Evolutionary conservation across 2,888 invertebrate species (phyloP), one percentile per base, ranked within the genome.

Genomic region (Eupeodes latifasciatus): DNA sequence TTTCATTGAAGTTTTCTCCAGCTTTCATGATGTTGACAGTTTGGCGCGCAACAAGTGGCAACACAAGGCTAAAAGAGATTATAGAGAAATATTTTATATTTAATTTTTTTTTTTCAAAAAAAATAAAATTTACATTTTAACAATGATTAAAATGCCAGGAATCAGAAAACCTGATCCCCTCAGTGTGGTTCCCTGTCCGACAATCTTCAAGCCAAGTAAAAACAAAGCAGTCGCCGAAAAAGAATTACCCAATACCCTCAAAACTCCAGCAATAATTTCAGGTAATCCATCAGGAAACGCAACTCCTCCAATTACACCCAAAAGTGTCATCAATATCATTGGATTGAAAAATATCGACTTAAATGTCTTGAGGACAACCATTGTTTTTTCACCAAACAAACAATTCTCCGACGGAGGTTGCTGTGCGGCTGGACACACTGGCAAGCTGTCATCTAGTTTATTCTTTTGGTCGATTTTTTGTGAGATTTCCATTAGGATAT

Each of bases 171-270:
- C 96, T 49, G 96, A 95, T 1, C 98, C 97, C 91, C 95, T 95
- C 14, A 98, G 93, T 85, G 96, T 96, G 89, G 96, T 96, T 74
- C 98, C 96, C 93, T 98, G 98, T 7, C 98, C 98, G 14, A 98
- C 98, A 96, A 99, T 98, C 92, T 97, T 96, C 53, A 98, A 94
- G 0, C 99, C 99, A 27, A 99, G 94, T 76, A 98, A 94, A 93
- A 99, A 99, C 47, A 99, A 94, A 0, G 99, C 98, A 62, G 97
- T 96, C 1, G 98, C 98, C 44, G 98, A 97, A 93, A 98, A 99
- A 9, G 99, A 97, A 91, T 96, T 95, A 0, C 98, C 98, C 91
- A 98, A 95, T 4, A 96, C 96, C 95, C 96, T 95, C 82, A 98
- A 94, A 84, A 98, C 95, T 62, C 96, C 96, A 90, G 96, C 95